Percentiles rank a stretch among this genome's conserved stretches.
These are phyloP conservation scores for Arbacia lixula DNA, from an alignment of 53 echinoderm and acorn worm genomes.

Conservation along the genomic window DNA sequence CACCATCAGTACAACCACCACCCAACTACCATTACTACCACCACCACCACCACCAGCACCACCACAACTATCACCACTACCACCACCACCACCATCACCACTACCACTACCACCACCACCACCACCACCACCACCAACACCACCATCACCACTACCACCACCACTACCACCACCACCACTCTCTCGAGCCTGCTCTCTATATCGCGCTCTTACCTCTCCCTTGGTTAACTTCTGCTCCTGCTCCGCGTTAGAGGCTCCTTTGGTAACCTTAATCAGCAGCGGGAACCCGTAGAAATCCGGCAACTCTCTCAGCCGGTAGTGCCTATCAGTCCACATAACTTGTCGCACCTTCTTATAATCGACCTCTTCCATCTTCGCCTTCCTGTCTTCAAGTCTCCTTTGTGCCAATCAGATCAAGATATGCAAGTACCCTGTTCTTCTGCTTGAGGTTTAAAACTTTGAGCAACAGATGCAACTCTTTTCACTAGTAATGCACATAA, in stretches of 20 bases:
- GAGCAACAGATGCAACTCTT: too few species aligned
- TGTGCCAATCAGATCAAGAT: background rate
- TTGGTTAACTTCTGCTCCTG: constrained; percentile 6
- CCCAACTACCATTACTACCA: background rate
- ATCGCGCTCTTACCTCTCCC: constrained; percentile 32
- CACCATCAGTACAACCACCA: background rate
- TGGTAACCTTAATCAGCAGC: constrained; percentile 13
- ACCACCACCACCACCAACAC: background rate
- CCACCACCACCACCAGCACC: background rate
- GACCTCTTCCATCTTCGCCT: constrained; percentile 21
- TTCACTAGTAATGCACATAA: background rate
- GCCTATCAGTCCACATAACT: constrained; percentile 41
- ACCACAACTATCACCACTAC: background rate
- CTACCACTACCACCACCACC: background rate
- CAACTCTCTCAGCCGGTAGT: constrained; percentile 22
- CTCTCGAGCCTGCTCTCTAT: background rate
- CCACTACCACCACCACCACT: background rate
- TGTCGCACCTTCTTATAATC: constrained; percentile 20
- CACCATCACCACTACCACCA: background rate
- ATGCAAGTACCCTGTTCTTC: too few species aligned
- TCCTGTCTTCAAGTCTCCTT: background rate
- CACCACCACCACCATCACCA: background rate
- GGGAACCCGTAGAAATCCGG: constrained; percentile 41
- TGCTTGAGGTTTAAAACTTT: too few species aligned
- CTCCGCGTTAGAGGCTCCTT: constrained; percentile 9